These are phyloP conservation scores for Isotomurus palustris DNA, from an alignment of 2,888 invertebrate genomes.

Conservation along the genomic window DNA sequence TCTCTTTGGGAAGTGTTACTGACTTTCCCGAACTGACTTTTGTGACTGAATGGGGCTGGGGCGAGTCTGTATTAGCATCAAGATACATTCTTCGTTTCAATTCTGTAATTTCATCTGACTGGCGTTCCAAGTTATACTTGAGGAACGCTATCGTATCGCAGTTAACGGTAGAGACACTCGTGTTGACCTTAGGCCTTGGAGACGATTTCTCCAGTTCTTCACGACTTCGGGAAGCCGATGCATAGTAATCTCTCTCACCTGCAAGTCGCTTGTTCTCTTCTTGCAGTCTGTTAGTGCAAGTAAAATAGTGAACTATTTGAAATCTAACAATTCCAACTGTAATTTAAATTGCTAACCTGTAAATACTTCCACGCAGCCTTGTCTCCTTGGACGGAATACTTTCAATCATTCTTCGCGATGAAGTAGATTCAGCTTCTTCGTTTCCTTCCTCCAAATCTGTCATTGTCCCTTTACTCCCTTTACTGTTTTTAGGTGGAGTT, in stretches of 20 bases:
- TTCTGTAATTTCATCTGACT: slow-evolving; percentile 36
- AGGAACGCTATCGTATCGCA: slow-evolving; percentile 37
- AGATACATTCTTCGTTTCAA: slow-evolving; percentile 19
- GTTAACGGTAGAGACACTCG: not conserved
- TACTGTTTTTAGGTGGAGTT: not conserved
- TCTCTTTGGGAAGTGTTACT: not conserved
- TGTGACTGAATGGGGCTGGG: too few relatives aligned
- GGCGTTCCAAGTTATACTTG: slow-evolving; percentile 38
- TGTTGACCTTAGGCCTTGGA: not conserved
- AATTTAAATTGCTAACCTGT: too few relatives aligned
- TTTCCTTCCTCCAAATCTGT: too few relatives aligned
- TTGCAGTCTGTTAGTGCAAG: slow-evolving; percentile 7
- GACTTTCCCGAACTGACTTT: not conserved
- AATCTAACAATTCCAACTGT: too few relatives aligned
- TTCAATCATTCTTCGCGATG: too few relatives aligned
- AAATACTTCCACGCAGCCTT: too few relatives aligned
- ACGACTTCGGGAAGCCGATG: not conserved
- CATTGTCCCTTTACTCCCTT: not conserved
- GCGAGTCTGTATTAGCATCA: not conserved
- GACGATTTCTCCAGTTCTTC: not conserved
- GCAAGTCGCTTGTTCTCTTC: slow-evolving; percentile 7
- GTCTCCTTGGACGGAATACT: too few relatives aligned
- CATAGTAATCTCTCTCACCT: not conserved
- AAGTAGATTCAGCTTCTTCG: too few relatives aligned
- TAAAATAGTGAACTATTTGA: too few relatives aligned